These are phyloP conservation scores for Drosophila athabasca DNA, from an alignment of 1,140 invertebrate species.

Conservation along the genomic window DNA sequence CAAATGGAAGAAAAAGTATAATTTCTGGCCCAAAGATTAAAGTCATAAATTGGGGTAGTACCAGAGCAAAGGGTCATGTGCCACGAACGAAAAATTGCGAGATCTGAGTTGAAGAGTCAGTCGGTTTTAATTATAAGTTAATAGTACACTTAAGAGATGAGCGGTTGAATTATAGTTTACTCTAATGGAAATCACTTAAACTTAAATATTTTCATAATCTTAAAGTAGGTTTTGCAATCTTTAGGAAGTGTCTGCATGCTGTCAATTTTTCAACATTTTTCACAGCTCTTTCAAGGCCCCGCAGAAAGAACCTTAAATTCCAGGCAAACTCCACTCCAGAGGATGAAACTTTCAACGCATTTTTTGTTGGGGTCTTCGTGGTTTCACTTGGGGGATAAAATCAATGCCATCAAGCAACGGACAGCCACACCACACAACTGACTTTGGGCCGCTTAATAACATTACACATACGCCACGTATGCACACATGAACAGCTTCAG, in stretches of 20 bases:
- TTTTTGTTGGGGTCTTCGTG: slow-evolving; percentile 16
- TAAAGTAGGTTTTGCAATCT: background rate
- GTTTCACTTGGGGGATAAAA: slow-evolving; percentile 17
- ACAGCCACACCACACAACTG: slow-evolving; percentile 1
- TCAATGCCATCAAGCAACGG: slow-evolving; percentile 34
- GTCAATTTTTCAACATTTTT: slow-evolving; percentile 3
- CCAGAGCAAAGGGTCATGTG: slow-evolving; percentile 5
- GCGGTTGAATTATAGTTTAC: too few species aligned
- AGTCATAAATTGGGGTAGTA: slow-evolving; percentile 68
- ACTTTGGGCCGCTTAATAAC: slow-evolving; percentile 47
- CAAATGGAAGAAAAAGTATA: slow-evolving; percentile 48
- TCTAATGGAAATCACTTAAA: too few species aligned
- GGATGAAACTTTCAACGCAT: slow-evolving; percentile 10
- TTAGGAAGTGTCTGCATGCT: background rate
- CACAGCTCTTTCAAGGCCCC: background rate
- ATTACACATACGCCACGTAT: slow-evolving; percentile 54
- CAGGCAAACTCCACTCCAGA: background rate
- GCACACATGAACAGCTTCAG: slow-evolving; percentile 37
- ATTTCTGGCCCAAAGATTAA: slow-evolving; percentile 74
- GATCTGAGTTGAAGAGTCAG: background rate
- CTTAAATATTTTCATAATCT: background rate
- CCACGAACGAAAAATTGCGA: background rate
- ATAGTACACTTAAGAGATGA: background rate
- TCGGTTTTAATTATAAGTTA: slow-evolving; percentile 8
- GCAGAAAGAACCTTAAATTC: slow-evolving; percentile 33